Base-by-base conservation (phyloP, 2,797 vertebrate species). In the Microhierax caerulescens region DNA sequence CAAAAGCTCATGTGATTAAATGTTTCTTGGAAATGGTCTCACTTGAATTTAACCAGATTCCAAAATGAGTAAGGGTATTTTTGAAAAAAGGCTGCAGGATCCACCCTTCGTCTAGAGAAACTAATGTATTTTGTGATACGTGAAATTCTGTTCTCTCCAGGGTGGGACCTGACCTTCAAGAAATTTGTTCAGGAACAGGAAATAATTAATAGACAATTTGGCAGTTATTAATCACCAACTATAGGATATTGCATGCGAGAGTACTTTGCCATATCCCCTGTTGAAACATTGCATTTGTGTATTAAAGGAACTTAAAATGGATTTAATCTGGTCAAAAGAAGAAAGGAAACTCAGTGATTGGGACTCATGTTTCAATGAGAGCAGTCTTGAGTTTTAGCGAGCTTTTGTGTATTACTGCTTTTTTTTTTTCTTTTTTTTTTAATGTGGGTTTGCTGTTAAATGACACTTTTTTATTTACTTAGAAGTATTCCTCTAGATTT, bases 51-150 rank as follows among this genome's bases (percentile, higher is more conserved):
- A 90, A 68, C 24, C 17, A 32, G 25, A 88, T 65, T 69, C 21
- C 12, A 50, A 54, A 83, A 81, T n/a, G 6, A 53, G 13, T 53
- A 69, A 82, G 2, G 3, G 7, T 13, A 39, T 68, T 86, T 0
- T 0, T 39, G n/a, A 78, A 22, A 56, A 10, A 75, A 54, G 4
- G 54, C 27, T 88, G 15, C 19, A 69, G 45, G 21, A 51, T 43
- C 45, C 78, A 72, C 3, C 2, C 9, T 78, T 75, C 86, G 28
- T n/a, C 28, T 47, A 36, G 9, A 10, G 41, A 65, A 88, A 50
- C 0, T 0, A 32, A 36, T 24, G 2, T 23, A 14, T 57, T 67
- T 57, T 41, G 21, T 76, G 34, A 7, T 37, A n/a, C 3, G 4
- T 25, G 18, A 70, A 70, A 83, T 77, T 76, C 13, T 3, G 0